Evolutionary conservation across 2,888 invertebrate genomes (phyloP), one percentile per base, ranked within the genome.

Genomic region (Callyntrura sp.): DNA sequence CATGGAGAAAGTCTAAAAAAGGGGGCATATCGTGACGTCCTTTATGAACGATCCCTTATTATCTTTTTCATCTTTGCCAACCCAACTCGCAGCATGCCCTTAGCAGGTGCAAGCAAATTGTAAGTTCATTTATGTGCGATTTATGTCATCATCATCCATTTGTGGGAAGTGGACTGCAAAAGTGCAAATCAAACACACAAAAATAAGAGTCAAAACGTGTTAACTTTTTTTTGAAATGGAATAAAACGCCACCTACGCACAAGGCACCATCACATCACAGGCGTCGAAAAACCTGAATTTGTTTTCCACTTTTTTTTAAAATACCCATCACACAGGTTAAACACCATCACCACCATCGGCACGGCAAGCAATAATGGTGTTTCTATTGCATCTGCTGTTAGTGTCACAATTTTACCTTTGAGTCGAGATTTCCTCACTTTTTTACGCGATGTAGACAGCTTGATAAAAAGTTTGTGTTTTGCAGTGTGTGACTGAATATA

Each of bases 201-300:
- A 60, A 60, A n/a, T 9, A 23, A 20, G 20, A 55, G 9, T 60
- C 14, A 14, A 62, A 28, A 28, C 62, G 28, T 62, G 62, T 62
- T 62, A 62, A 14, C 28, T 62, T n/a, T n/a, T n/a, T n/a, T n/a
- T 25, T 11, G 12, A 62, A 62, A 62, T 62, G 3, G 14, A 62
- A 62, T 62, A 62, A 62, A 28, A 62, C 35, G 35, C 68, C 68
- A n/a, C 68, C 68, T 68, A 68, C 68, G 35, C 35, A 60, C 57
- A 57, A 57, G 11, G 51, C n/a, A n/a, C 57, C n/a, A 6, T n/a
- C n/a, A n/a, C 20, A 17, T 1, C 9, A 11, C 9, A 51, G 51
- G 9, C 2, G 51, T 5, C 9, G 51, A 14, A 11, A 51, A 51
- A 51, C 51, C 51, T 51, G 11, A 14, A 14, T 57, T 57, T 57